Conservation (phyloP, 1,140 invertebrate species). For the Cyrtorhinus lividipennis region DNA sequence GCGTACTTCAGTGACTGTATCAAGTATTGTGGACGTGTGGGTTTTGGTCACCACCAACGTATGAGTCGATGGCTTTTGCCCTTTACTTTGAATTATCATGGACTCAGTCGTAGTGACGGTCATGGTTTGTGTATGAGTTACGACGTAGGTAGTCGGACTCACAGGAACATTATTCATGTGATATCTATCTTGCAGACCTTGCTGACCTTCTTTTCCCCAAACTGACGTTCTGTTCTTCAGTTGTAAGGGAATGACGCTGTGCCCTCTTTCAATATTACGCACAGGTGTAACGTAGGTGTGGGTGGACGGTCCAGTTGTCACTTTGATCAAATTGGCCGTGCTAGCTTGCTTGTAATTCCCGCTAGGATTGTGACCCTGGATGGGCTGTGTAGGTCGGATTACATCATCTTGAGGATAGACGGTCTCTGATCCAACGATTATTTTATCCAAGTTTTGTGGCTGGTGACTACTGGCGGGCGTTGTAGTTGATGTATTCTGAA, state of each 20-base stretch:
- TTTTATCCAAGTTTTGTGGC: not conserved
- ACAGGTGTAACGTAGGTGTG: not conserved
- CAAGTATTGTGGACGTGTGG: constrained; percentile 56
- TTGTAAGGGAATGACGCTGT: not conserved
- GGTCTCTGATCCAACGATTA: constrained; percentile 24
- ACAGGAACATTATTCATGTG: constrained; percentile 17
- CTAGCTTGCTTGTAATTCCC: not conserved
- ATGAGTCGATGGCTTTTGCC: constrained; percentile 51
- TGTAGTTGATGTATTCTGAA: not conserved
- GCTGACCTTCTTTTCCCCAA: not conserved
- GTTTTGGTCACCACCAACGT: constrained; percentile 60
- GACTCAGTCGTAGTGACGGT: constrained; percentile 65
- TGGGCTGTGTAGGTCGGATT: not conserved
- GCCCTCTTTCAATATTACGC: not conserved
- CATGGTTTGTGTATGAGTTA: constrained; percentile 51
- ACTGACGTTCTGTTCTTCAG: not conserved
- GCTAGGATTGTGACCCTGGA: not conserved
- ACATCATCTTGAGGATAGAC: not conserved
- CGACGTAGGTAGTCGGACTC: constrained; percentile 26
- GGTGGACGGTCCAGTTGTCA: constrained; percentile 13
- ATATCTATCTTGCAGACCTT: not conserved
- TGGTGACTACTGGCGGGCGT: not conserved
- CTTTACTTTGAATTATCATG: constrained; percentile 45
- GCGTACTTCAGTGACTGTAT: constrained; percentile 60
- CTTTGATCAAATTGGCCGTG: constrained; percentile 11